Evolutionary conservation across 1,140 invertebrate genomes (phyloP).

Genomic region (Maniola jurtina): DNA sequence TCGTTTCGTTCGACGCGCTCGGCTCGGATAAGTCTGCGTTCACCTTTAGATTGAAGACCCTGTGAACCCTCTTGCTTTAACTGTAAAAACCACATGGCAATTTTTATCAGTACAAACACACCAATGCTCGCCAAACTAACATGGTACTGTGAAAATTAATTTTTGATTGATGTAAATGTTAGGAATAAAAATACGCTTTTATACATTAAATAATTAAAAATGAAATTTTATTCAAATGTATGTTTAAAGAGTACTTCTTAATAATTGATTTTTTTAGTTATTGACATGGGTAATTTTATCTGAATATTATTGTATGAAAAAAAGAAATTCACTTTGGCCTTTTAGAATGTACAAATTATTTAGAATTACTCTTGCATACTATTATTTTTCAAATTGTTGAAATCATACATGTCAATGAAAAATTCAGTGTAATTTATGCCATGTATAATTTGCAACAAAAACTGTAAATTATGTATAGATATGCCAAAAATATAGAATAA

Average conservation of each 20-base stretch:
- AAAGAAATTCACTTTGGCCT: too few species aligned
- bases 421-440: background rate
- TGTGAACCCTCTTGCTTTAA: too few species aligned
- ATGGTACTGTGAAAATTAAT: background rate
- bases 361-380: background rate
- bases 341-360: background rate
- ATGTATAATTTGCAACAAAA: conserved; percentile 1
- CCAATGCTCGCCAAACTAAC: background rate
- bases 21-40: too few species aligned
- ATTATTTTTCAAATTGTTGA: background rate
- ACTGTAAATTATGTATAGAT: conserved; percentile 64
- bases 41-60: too few species aligned
- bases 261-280: too few species aligned
- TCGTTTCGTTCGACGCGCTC: too few species aligned
- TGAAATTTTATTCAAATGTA: background rate
- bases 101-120: background rate
- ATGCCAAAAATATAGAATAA: conserved; percentile 63
- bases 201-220: background rate
- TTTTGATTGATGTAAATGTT: conserved; percentile 2
- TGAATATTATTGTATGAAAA: too few species aligned
- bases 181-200: conserved; percentile 14
- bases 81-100: too few species aligned
- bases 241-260: background rate
- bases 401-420: background rate
- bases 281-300: too few species aligned